Evolutionary conservation across 1,140 invertebrate genomes (phyloP).

Genomic region (Meloidogyne chitwoodi): DNA sequence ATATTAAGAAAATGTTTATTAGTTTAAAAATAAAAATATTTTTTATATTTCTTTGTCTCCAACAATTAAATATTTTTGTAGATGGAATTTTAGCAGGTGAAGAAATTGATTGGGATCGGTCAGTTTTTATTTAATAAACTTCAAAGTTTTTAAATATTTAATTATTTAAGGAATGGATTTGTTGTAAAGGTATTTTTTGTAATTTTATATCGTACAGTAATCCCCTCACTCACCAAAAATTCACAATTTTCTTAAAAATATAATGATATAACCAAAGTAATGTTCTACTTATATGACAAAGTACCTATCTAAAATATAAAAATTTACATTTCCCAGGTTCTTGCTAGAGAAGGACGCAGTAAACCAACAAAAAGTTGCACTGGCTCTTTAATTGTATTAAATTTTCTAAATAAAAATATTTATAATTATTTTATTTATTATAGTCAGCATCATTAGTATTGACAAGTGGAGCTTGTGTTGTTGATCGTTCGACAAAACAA

Average conservation of each 20-base stretch:
- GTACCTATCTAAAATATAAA: no score
- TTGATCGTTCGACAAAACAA: neutral
- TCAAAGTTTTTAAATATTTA: neutral
- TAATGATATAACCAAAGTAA: no score
- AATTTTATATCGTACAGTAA: no score
- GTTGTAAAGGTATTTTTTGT: constrained; percentile 10
- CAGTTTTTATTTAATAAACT: neutral
- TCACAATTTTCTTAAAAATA: no score
- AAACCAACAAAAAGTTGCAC: constrained; percentile 3
- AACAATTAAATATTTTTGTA: neutral
- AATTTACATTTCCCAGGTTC: constrained; percentile 1
- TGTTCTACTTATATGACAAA: no score
- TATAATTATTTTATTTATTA: neutral
- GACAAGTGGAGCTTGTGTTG: constrained; percentile 5
- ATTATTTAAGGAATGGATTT: constrained; percentile 12
- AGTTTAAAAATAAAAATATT: neutral
- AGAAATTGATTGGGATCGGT: neutral
- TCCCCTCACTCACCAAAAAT: no score
- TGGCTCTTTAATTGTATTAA: constrained; percentile 3
- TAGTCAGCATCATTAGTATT: constrained; percentile 12
- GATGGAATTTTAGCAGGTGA: constrained; percentile 1
- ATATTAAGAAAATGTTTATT: neutral
- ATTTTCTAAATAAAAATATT: neutral
- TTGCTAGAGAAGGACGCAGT: neutral
- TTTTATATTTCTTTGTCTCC: neutral